These are phyloP conservation scores for Osedax fenrisi DNA, from an alignment of 2,888 invertebrate species.

Conservation along the genomic window DNA sequence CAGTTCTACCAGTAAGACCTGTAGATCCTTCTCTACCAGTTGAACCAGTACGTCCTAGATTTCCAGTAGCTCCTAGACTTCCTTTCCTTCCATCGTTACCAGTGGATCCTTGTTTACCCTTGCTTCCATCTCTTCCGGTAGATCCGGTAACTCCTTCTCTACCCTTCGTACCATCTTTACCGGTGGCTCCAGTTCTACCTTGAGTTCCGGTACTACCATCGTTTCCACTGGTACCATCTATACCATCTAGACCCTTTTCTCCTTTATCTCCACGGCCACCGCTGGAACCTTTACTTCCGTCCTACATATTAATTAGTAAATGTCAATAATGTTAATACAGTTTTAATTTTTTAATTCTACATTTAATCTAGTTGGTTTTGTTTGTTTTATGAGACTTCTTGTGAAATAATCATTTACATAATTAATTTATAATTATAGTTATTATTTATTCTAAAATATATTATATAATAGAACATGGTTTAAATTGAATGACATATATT, in stretches of 20 bases:
- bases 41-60: background rate
- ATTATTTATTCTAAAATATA: too few species aligned
- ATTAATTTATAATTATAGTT: too few species aligned
- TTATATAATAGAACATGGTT: too few species aligned
- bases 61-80: background rate
- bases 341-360: too few species aligned
- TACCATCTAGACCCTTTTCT: constrained; percentile 19
- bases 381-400: too few species aligned
- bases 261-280: constrained; percentile 24
- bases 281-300: constrained; percentile 13
- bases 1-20: constrained; percentile 21
- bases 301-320: too few species aligned
- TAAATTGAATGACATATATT: too few species aligned
- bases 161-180: background rate
- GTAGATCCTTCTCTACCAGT: constrained; percentile 4
- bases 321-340: too few species aligned
- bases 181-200: background rate
- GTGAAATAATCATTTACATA: too few species aligned
- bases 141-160: background rate
- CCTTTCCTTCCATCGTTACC: constrained; percentile 54
- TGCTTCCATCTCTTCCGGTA: background rate
- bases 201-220: constrained; percentile 14
- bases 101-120: background rate
- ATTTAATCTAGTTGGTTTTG: too few species aligned
- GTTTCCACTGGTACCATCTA: constrained; percentile 3